Evolutionary conservation across 2,888 invertebrate species (phyloP).

Genomic region (Oscheius onirici): DNA sequence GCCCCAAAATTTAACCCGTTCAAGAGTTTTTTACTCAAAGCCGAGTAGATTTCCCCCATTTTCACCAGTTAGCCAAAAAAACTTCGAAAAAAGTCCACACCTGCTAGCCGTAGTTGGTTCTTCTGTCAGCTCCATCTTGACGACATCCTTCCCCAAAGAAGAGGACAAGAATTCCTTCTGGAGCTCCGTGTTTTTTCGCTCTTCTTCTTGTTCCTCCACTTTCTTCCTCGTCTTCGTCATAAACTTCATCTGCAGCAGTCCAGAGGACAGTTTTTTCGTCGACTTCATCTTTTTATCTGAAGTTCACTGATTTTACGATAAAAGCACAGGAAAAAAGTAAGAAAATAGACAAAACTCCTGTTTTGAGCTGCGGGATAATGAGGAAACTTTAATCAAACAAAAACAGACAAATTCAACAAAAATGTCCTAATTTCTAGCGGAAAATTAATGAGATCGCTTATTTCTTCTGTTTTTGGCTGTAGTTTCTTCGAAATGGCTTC

Average conservation of each 20-base stretch:
- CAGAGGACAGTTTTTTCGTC: slow-evolving; percentile 46
- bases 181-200: slow-evolving; percentile 36
- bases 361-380: neutral
- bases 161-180: slow-evolving; percentile 36
- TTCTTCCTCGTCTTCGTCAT: slow-evolving; percentile 55
- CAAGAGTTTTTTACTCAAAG: too few relatives aligned
- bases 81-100: slow-evolving; percentile 3
- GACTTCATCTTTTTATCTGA: slow-evolving; percentile 12
- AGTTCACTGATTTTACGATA: neutral
- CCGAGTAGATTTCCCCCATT: too few relatives aligned
- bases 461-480: neutral
- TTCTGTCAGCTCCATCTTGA: slow-evolving; percentile 7
- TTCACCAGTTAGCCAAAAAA: too few relatives aligned
- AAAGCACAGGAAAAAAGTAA: neutral
- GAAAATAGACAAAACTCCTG: neutral
- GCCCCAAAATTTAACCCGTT: too few relatives aligned
- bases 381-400: neutral
- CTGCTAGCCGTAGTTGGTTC: neutral
- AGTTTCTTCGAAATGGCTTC: neutral
- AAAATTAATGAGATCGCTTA: slow-evolving; percentile 14
- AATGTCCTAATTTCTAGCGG: neutral
- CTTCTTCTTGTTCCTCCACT: slow-evolving; percentile 41
- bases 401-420: neutral
- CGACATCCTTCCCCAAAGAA: neutral
- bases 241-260: slow-evolving; percentile 58